Percentiles rank a stretch among this genome's conserved stretches.
These are phyloP conservation scores for Aphidius gifuensis DNA, from an alignment of 1,140 invertebrate species.

Conservation along the genomic window DNA sequence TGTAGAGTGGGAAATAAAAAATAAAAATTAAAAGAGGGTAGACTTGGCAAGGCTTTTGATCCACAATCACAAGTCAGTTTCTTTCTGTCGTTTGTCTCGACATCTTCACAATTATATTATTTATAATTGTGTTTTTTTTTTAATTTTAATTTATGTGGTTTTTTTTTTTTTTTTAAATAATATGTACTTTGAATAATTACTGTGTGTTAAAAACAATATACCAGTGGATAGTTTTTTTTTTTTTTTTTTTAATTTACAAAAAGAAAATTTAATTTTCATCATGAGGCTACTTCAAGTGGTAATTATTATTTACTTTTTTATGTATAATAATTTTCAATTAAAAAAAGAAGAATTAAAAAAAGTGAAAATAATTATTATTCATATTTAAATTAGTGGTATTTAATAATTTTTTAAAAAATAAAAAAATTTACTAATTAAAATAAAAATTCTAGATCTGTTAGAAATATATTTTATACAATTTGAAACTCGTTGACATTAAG, in stretches of 20 bases:
- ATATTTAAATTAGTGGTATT: background rate
- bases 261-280: background rate
- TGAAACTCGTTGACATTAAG: background rate
- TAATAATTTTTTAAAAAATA: too few relatives aligned
- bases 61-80: constrained; percentile 47
- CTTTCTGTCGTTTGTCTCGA: constrained; percentile 40
- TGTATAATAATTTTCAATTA: background rate
- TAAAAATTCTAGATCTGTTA: background rate
- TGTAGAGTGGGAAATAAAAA: constrained; percentile 33
- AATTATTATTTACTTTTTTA: constrained; percentile 1
- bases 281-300: constrained; percentile 6
- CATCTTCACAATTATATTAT: constrained; percentile 25
- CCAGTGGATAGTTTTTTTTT: constrained; percentile 13
- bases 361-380: background rate
- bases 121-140: constrained; percentile 21
- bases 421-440: background rate
- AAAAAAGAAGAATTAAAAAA: background rate
- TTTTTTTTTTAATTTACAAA: background rate
- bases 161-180: background rate
- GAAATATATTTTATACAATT: background rate
- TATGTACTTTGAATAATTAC: constrained; percentile 39
- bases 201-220: constrained; percentile 9
- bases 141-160: background rate
- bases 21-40: constrained; percentile 29
- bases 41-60: constrained; percentile 36